These are phyloP conservation scores for Phymastichus coffea DNA, from an alignment of 1,140 invertebrate genomes.

Conservation along the genomic window DNA sequence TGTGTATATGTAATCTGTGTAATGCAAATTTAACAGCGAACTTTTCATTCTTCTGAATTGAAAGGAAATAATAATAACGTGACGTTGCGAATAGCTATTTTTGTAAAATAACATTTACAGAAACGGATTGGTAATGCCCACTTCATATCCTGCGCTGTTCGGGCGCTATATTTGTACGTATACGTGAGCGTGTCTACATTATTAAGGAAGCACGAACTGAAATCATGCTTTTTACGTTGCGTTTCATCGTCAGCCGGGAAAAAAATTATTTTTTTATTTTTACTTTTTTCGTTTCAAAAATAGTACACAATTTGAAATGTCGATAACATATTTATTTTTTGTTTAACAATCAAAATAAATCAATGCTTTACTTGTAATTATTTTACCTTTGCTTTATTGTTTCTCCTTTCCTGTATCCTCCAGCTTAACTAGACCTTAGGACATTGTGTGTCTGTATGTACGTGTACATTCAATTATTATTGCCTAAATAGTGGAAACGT, in stretches of 20 bases:
- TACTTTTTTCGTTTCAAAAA: slow-evolving; percentile 21
- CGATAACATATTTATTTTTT: slow-evolving; percentile 46
- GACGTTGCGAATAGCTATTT: slow-evolving; percentile 30
- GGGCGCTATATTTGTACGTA: slow-evolving; percentile 23
- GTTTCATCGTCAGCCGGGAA: slow-evolving; percentile 25
- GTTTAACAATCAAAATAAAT: slow-evolving; percentile 34
- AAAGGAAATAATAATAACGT: slow-evolving; percentile 3
- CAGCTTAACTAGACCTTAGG: no score
- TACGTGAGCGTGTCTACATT: slow-evolving; percentile 24
- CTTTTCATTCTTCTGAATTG: slow-evolving; percentile 16
- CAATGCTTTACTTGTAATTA: slow-evolving; percentile 36
- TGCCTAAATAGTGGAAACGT: no score
- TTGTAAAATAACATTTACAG: slow-evolving; percentile 29
- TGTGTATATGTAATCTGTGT: slow-evolving; percentile 17
- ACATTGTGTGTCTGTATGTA: no score
- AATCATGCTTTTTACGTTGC: slow-evolving; percentile 20
- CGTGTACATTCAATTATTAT: no score
- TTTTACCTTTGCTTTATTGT: slow-evolving; percentile 24
- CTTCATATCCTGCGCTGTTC: slow-evolving; percentile 24
- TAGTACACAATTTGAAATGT: slow-evolving; percentile 32
- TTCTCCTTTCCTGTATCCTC: slow-evolving; percentile 16
- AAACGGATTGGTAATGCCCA: slow-evolving; percentile 9
- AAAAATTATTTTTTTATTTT: slow-evolving; percentile 20
- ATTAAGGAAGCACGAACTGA: slow-evolving; percentile 15
- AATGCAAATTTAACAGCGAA: slow-evolving; percentile 24